Evolutionary conservation across 2,888 invertebrate genomes (phyloP).

Genomic region (Thereva nobilitata): DNA sequence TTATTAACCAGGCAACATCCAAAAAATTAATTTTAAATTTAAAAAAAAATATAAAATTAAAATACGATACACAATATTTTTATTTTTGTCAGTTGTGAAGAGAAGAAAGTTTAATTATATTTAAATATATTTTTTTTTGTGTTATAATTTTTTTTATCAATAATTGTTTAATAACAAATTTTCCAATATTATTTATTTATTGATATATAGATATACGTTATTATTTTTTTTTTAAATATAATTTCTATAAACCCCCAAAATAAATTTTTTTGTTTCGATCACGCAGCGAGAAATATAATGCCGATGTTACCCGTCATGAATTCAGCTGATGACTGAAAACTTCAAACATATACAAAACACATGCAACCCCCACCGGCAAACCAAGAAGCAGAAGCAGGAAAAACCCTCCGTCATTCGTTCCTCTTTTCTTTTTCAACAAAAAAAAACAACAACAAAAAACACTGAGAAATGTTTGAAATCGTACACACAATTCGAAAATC

Average conservation of each 20-base stretch:
- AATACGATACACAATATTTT: too few relatives aligned
- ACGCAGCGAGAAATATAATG: constrained; percentile 50
- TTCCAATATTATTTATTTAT: not conserved
- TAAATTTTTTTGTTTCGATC: constrained; percentile 26
- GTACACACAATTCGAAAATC: too few relatives aligned
- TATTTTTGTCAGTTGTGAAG: too few relatives aligned
- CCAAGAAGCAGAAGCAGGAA: constrained; percentile 12
- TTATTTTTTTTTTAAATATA: not conserved
- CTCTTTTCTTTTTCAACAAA: not conserved
- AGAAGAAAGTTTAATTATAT: not conserved
- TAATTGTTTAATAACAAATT: not conserved
- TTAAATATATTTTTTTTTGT: not conserved
- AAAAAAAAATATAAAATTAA: too few relatives aligned
- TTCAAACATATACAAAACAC: constrained; percentile 56
- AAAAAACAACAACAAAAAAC: too few relatives aligned
- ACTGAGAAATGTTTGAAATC: too few relatives aligned
- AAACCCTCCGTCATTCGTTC: not conserved
- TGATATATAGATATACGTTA: not conserved
- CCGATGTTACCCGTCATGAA: constrained; percentile 59
- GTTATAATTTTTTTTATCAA: not conserved
- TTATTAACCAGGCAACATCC: too few relatives aligned
- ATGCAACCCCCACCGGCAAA: constrained; percentile 52
- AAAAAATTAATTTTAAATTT: too few relatives aligned
- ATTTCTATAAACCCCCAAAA: not conserved
- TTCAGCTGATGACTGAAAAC: constrained; percentile 59